Evolutionary conservation across 2,113 vertebrate species (phyloP).

Genomic region (Melanostigma gelatinosum): DNA sequence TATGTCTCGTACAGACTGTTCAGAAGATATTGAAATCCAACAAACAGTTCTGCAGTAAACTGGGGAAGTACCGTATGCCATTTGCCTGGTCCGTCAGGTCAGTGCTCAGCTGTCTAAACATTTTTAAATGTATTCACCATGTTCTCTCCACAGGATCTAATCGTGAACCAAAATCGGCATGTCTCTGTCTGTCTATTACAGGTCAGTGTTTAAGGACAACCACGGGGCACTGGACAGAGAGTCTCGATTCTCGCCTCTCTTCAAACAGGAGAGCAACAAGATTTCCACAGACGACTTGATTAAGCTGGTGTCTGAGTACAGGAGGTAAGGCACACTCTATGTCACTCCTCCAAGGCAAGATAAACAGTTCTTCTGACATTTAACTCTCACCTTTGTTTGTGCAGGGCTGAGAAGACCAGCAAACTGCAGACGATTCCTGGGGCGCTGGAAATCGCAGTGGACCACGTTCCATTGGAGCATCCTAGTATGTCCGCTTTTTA

Average conservation of each 20-base stretch:
- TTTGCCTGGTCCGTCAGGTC: constrained; percentile 99
- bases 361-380: neutral
- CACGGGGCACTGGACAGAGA: constrained; percentile 95
- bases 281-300: constrained; percentile 95
- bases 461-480: constrained; percentile 93
- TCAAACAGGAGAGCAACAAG: constrained; percentile 97
- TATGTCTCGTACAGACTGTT: constrained; percentile 83
- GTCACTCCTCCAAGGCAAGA: neutral
- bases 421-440: constrained; percentile 96
- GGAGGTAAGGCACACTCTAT: constrained; percentile 82
- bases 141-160: neutral
- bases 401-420: constrained; percentile 94
- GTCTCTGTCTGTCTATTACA: constrained; percentile 50
- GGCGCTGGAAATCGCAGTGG: constrained; percentile 89
- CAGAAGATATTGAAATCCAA: constrained; percentile 96
- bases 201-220: constrained; percentile 96
- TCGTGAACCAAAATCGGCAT: neutral
- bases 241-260: constrained; percentile 94
- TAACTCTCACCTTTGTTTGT: neutral
- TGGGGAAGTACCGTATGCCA: constrained; percentile 97
- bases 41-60: constrained; percentile 94
- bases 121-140: neutral
- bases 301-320: constrained; percentile 92
- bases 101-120: constrained; percentile 57
- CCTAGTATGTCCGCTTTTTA: constrained; percentile 86